phyloP scores from a whole-genome alignment of 2,113 vertebrate genomes.

The Chaetodon auriga region DNA sequence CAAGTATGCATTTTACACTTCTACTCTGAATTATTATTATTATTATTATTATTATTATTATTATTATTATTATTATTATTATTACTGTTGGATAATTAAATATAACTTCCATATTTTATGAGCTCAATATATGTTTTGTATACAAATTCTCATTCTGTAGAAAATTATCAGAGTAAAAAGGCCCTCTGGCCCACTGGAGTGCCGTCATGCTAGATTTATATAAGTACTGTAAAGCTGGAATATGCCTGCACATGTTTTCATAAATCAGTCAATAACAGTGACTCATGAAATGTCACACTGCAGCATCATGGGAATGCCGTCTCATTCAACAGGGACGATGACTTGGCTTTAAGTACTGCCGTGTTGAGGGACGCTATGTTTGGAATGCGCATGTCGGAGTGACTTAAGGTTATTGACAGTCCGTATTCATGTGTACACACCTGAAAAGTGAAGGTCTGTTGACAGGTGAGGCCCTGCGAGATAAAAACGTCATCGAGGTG shows the following conservation, averaged over 20 bases:
- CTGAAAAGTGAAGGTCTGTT: constrained; percentile 49
- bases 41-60: neutral
- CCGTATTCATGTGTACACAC: constrained; percentile 53
- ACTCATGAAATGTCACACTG: constrained; percentile 19
- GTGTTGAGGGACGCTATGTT: constrained; percentile 59
- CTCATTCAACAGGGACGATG: constrained; percentile 58
- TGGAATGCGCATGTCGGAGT: constrained; percentile 61
- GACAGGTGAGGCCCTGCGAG: constrained; percentile 68
- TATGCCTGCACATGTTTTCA: neutral
- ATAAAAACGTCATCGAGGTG: constrained; percentile 42
- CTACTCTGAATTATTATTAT: too few relatives aligned
- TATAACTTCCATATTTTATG: neutral
- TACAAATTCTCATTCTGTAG: neutral
- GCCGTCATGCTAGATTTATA: neutral
- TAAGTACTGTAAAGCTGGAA: neutral
- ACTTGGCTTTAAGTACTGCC: constrained; percentile 19
- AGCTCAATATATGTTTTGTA: neutral
- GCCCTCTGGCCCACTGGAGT: neutral
- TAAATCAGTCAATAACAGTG: constrained; percentile 36
- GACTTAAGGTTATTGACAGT: constrained; percentile 46
- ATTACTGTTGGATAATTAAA: neutral
- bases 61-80: neutral
- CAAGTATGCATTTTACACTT: too few relatives aligned
- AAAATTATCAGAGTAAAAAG: neutral
- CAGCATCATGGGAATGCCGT: constrained; percentile 38